Evolutionary conservation across 2,797 vertebrate genomes (phyloP).

Genomic region (Serranus cabrilla): DNA sequence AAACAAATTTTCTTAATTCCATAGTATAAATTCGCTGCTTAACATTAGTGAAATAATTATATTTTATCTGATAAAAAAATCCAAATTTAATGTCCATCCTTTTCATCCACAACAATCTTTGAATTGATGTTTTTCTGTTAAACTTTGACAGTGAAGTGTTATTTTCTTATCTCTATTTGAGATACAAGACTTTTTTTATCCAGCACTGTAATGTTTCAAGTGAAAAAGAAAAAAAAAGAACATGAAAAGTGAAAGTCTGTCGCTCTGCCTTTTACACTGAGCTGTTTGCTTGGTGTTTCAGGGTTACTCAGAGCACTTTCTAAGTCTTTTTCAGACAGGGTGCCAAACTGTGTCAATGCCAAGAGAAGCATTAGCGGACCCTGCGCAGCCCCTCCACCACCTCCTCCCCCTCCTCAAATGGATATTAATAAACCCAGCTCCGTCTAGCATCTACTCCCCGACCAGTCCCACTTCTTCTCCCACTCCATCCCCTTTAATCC

Average conservation of each 20-base stretch:
- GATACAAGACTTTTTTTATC: slow-evolving; percentile 10
- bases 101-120: background rate
- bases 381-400: slow-evolving; percentile 19
- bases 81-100: background rate
- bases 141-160: slow-evolving; percentile 21
- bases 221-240: slow-evolving; percentile 15
- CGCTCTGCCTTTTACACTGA: slow-evolving; percentile 30
- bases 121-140: slow-evolving; percentile 4
- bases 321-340: slow-evolving; percentile 69
- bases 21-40: no score
- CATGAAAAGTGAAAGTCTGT: slow-evolving; percentile 37
- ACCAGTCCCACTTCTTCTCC: slow-evolving; percentile 59
- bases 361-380: slow-evolving; percentile 81
- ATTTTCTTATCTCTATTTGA: slow-evolving; percentile 30
- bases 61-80: no score
- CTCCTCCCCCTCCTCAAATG: slow-evolving; percentile 59
- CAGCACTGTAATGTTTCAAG: slow-evolving; percentile 26
- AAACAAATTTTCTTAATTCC: no score
- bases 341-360: slow-evolving; percentile 79
- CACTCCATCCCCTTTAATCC: slow-evolving; percentile 65
- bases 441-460: slow-evolving; percentile 62
- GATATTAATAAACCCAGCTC: slow-evolving; percentile 82
- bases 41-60: no score
- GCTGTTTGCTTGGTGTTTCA: slow-evolving; percentile 64
- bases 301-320: slow-evolving; percentile 71